Conservation (phyloP, 2,888 invertebrate genomes). For the Chalcis sispes region DNA sequence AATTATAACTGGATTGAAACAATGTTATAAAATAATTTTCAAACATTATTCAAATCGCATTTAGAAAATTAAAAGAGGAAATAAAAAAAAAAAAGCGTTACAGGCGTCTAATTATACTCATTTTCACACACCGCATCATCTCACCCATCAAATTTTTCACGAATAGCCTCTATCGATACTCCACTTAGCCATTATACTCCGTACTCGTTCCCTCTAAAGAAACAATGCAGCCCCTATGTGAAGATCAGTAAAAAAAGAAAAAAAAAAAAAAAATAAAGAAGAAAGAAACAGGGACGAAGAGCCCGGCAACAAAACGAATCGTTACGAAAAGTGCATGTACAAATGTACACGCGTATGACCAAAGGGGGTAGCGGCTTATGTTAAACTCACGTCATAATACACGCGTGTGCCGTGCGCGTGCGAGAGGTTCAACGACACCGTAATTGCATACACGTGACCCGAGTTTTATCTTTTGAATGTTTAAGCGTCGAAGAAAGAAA, state of each 20-base stretch:
- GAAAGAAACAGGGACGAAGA: neutral
- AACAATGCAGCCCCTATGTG: neutral
- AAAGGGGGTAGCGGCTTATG: conserved; percentile 9
- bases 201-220: neutral
- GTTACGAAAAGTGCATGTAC: neutral
- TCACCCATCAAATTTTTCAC: too few species aligned
- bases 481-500: conserved; percentile 16
- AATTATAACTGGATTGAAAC: too few species aligned
- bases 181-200: neutral
- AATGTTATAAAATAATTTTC: too few species aligned
- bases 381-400: neutral
- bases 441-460: conserved; percentile 29
- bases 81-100: too few species aligned
- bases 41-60: too few species aligned
- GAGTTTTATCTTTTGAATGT: conserved; percentile 5
- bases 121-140: too few species aligned
- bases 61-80: too few species aligned
- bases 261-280: neutral
- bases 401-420: neutral
- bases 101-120: neutral
- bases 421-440: conserved; percentile 43
- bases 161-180: neutral
- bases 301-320: neutral
- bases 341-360: neutral
- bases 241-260: neutral